Conservation (phyloP, 35 echinoderm and acorn worm genomes). For the Ophiothrix spiculata region DNA sequence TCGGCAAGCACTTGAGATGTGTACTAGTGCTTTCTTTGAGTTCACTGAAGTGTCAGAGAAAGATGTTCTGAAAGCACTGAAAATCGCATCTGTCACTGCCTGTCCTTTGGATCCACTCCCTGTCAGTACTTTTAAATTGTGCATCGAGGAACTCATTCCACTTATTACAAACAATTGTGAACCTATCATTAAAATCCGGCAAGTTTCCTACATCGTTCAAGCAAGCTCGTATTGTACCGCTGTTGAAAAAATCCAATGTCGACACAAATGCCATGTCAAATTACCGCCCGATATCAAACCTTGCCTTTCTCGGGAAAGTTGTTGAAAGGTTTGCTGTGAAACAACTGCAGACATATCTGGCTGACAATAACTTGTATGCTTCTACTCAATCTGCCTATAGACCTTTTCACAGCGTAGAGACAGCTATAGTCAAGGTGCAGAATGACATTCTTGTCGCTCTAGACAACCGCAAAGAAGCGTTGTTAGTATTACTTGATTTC, state of each 20-base stretch:
- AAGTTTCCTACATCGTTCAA: conserved; percentile 10
- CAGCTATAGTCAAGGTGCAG: conserved; percentile 30
- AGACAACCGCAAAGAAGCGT: conserved; percentile 11
- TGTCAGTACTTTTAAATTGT: conserved; percentile 35
- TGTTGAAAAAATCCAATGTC: conserved; percentile 40
- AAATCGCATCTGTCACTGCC: neutral
- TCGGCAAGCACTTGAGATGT: too few species aligned
- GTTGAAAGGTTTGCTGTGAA: conserved; percentile 12
- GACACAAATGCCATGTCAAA: conserved; percentile 20
- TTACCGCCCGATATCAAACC: conserved; percentile 51
- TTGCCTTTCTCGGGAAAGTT: conserved; percentile 31
- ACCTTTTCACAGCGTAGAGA: conserved; percentile 27
- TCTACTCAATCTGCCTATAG: conserved; percentile 12
- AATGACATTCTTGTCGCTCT: conserved; percentile 42
- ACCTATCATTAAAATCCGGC: conserved; percentile 8
- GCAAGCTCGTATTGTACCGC: conserved; percentile 19
- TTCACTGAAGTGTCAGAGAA: neutral
- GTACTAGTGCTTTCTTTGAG: neutral
- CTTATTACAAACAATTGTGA: conserved; percentile 17
- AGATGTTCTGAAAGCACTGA: neutral
- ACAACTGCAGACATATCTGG: neutral
- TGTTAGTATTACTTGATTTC: conserved; percentile 43
- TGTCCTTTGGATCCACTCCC: conserved; percentile 21
- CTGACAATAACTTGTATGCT: conserved; percentile 3
- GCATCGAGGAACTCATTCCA: conserved; percentile 12